phyloP scores from a whole-genome alignment of 2,113 vertebrate genomes.

The Mungos mungo region DNA sequence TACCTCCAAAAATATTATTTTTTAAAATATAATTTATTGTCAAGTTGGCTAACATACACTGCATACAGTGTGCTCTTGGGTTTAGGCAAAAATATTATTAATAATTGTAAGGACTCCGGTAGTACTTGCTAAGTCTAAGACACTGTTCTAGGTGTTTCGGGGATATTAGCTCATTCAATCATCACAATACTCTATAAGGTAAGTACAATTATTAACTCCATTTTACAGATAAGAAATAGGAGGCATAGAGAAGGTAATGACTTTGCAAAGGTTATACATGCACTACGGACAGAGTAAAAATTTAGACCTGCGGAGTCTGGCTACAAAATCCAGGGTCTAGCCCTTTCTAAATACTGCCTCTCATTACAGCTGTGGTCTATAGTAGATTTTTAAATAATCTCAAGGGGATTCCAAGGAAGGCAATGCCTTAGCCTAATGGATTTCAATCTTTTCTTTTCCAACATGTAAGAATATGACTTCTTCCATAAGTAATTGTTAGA shows the following conservation, averaged over 20 bases:
- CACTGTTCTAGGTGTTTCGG: background rate
- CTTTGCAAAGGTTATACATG: background rate
- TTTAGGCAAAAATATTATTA: background rate
- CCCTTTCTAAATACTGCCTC: background rate
- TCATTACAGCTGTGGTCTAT: background rate
- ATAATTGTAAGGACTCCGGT: background rate
- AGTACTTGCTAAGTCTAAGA: background rate
- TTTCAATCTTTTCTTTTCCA: background rate
- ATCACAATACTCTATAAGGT: background rate
- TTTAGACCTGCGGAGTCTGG: background rate
- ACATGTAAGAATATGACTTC: background rate
- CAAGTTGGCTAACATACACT: too few species aligned
- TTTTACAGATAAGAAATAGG: background rate
- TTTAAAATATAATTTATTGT: too few species aligned
- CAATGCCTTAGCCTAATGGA: background rate
- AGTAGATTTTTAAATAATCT: background rate
- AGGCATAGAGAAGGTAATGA: background rate
- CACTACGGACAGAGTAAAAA: background rate
- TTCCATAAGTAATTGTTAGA: background rate
- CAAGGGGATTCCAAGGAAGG: background rate
- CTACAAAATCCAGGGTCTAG: background rate
- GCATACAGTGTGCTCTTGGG: too few species aligned
- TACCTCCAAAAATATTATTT: background rate
- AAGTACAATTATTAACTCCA: background rate
- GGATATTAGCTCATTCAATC: background rate